Percentiles rank a stretch among this genome's conserved stretches.
These are phyloP conservation scores for Bursaphelenchus mucronatus DNA, from an alignment of 1,140 invertebrate species.

Conservation along the genomic window DNA sequence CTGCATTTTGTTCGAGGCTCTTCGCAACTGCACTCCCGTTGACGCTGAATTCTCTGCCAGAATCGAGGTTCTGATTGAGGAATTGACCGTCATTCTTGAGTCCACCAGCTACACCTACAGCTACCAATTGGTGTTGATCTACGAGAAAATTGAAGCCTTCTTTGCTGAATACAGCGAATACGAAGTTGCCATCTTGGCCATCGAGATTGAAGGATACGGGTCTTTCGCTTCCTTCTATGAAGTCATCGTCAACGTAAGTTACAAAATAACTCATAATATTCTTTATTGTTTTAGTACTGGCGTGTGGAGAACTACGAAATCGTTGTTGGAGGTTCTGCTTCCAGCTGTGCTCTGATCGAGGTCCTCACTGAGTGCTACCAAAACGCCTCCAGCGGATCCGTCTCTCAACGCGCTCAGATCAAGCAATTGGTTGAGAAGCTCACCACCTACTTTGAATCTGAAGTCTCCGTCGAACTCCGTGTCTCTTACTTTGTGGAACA, in stretches of 20 bases:
- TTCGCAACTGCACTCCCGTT: too few relatives aligned
- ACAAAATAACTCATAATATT: too few relatives aligned
- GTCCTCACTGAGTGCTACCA: not conserved
- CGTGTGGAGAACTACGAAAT: not conserved
- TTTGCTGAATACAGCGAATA: too few relatives aligned
- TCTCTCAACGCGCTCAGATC: conserved; percentile 9
- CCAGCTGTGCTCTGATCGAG: conserved; percentile 4
- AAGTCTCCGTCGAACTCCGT: conserved; percentile 12
- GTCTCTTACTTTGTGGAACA: conserved; percentile 6
- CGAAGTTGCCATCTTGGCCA: not conserved
- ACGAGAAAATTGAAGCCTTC: too few relatives aligned
- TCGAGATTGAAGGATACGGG: not conserved
- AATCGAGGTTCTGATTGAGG: too few relatives aligned
- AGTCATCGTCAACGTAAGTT: not conserved
- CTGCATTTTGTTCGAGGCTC: too few relatives aligned
- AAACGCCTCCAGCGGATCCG: not conserved
- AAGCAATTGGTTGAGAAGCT: conserved; percentile 9
- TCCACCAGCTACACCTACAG: too few relatives aligned
- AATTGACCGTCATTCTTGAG: too few relatives aligned
- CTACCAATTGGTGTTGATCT: too few relatives aligned
- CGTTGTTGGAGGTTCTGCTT: conserved; percentile 11
- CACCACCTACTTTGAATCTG: conserved; percentile 1
- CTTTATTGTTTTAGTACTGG: conserved; percentile 8
- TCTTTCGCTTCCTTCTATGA: conserved; percentile 1
- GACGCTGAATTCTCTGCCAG: too few relatives aligned